A percentile compares a stretch with the other conserved stretches of the same genome.
Conservation (phyloP, 2,113 vertebrate species). For the Grantiella picta region DNA sequence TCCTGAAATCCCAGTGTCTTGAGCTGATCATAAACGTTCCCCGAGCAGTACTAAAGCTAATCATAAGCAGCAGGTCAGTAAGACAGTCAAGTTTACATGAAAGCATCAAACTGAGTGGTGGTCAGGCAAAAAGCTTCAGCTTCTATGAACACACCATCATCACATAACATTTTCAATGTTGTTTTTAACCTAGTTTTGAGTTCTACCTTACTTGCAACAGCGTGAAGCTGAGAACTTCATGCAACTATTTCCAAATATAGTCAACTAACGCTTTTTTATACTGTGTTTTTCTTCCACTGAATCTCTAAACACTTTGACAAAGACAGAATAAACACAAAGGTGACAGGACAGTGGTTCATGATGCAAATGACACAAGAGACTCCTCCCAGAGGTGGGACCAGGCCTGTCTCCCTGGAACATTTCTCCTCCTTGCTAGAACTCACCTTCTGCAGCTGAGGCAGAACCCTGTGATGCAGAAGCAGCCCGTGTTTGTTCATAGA, state of each 20-base stretch:
- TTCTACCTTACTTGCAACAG: background rate
- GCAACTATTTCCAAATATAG: background rate
- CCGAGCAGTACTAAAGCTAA: background rate
- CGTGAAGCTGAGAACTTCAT: background rate
- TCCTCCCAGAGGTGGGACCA: background rate
- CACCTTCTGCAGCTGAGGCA: constrained; percentile 93
- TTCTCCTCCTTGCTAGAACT: background rate
- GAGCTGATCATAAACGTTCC: background rate
- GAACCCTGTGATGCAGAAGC: constrained; percentile 90
- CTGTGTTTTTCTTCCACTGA: background rate
- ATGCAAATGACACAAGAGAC: background rate
- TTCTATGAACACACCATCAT: background rate
- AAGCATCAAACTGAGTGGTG: background rate
- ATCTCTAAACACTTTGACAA: background rate
- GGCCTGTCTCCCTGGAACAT: background rate
- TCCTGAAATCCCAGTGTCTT: background rate
- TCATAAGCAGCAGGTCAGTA: background rate
- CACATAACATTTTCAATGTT: background rate
- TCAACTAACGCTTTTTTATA: background rate
- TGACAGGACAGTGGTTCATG: background rate
- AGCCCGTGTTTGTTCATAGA: constrained; percentile 90
- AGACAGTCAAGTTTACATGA: background rate
- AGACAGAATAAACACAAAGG: background rate
- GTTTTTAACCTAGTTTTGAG: background rate
- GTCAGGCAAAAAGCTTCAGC: background rate